A percentile compares a stretch with the other conserved stretches of the same genome.
phyloP scores from a whole-genome alignment of 2,797 vertebrate species.

The Girardinus metallicus region DNA sequence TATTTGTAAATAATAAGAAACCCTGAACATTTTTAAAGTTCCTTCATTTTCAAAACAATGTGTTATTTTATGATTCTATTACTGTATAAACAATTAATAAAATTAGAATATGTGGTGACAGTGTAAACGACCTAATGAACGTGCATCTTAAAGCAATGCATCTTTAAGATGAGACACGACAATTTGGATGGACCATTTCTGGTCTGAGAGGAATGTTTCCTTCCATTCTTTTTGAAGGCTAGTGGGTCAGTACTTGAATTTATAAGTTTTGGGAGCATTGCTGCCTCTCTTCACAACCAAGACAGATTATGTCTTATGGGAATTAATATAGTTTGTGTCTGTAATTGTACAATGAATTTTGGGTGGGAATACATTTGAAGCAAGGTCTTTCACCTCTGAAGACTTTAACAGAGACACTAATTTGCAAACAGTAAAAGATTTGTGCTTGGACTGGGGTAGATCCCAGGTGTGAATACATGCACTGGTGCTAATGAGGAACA shows the following conservation, averaged over 20 bases:
- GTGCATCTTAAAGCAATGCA: not conserved
- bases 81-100: not conserved
- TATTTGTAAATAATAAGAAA: not conserved
- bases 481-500: slow-evolving; percentile 63
- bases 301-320: slow-evolving; percentile 4
- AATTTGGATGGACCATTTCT: not conserved
- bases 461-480: slow-evolving; percentile 65
- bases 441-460: slow-evolving; percentile 43
- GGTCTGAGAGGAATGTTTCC: not conserved
- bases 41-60: not conserved
- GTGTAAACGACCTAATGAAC: not conserved
- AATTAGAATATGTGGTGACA: not conserved
- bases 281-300: not conserved
- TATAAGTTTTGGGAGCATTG: not conserved
- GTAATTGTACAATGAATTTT: slow-evolving; percentile 26
- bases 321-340: slow-evolving; percentile 9
- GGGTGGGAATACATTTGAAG: slow-evolving; percentile 36
- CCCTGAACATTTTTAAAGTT: not conserved
- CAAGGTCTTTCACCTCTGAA: slow-evolving; percentile 20
- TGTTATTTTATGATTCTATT: not conserved
- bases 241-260: not conserved
- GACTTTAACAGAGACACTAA: slow-evolving; percentile 58
- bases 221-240: not conserved
- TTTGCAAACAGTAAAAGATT: slow-evolving; percentile 62
- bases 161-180: not conserved